phyloP scores from a whole-genome alignment of 2,113 vertebrate species.

The Psilopsiagon aurifrons region DNA sequence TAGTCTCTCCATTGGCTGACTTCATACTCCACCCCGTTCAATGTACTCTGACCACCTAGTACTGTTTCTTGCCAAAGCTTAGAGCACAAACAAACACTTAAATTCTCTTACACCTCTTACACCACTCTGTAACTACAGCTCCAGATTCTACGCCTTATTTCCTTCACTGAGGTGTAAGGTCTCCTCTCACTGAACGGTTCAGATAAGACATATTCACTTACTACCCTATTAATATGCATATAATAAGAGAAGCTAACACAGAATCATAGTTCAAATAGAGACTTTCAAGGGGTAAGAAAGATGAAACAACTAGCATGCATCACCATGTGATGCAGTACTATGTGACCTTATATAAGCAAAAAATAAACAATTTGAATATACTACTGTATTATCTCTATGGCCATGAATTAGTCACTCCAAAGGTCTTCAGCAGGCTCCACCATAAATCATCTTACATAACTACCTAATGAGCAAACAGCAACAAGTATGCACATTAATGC shows the following conservation, averaged over 20 bases:
- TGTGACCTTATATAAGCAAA: background rate
- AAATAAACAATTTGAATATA: background rate
- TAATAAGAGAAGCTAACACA: background rate
- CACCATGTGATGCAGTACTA: background rate
- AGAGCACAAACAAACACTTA: background rate
- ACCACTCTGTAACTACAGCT: background rate
- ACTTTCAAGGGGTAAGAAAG: background rate
- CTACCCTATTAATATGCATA: accelerated
- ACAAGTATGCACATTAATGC: too few relatives aligned
- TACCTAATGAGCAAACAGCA: background rate
- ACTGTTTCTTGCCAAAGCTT: background rate
- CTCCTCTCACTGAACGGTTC: background rate
- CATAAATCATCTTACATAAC: accelerated
- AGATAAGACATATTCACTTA: background rate
- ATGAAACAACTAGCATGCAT: accelerated
- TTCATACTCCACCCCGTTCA: background rate
- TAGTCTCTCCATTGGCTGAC: background rate
- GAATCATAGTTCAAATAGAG: background rate
- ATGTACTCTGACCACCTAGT: background rate
- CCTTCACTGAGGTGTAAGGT: background rate
- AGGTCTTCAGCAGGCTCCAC: background rate
- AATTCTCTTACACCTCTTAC: background rate
- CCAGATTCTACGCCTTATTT: background rate
- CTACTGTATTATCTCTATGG: background rate
- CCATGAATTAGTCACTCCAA: background rate